Evolutionary conservation across 2,888 invertebrate species (phyloP).

Genomic region (Lymantria monacha): DNA sequence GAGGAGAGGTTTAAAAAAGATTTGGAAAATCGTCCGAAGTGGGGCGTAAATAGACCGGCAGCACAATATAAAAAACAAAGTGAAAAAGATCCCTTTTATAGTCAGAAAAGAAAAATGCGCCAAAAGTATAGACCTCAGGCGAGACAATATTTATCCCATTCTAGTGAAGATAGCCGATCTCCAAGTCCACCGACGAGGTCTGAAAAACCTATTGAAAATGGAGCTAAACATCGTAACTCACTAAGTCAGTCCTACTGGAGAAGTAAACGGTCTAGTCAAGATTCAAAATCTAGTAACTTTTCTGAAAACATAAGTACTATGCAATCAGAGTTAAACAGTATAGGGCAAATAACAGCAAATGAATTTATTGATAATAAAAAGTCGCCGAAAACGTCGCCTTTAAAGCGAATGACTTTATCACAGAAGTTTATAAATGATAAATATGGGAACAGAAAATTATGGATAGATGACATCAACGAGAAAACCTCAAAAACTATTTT

Average conservation of each 20-base stretch:
- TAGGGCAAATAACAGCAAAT: constrained; percentile 70
- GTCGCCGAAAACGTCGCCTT: constrained; percentile 62
- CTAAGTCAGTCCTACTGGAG: constrained; percentile 78
- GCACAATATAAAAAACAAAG: constrained; percentile 94
- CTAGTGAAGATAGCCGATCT: constrained; percentile 84
- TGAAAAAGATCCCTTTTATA: constrained; percentile 93
- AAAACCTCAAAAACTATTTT: constrained; percentile 54
- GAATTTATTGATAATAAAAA: constrained; percentile 59
- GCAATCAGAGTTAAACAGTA: constrained; percentile 74
- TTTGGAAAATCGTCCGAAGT: constrained; percentile 86
- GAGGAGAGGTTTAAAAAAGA: constrained; percentile 81
- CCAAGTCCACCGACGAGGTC: constrained; percentile 76
- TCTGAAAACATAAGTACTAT: constrained; percentile 61
- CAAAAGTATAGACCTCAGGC: constrained; percentile 84
- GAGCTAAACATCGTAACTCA: constrained; percentile 66
- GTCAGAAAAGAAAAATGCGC: constrained; percentile 85
- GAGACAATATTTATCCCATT: constrained; percentile 80
- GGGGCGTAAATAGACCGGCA: constrained; percentile 89
- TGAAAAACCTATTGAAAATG: constrained; percentile 64
- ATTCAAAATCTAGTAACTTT: constrained; percentile 58
- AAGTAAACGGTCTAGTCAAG: constrained; percentile 69
- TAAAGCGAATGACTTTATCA: constrained; percentile 69
- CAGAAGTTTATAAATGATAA: constrained; percentile 81
- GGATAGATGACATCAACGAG: constrained; percentile 67
- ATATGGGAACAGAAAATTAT: constrained; percentile 75